Evolutionary conservation across 2,797 vertebrate species (phyloP).

Genomic region (Liasis olivaceus): DNA sequence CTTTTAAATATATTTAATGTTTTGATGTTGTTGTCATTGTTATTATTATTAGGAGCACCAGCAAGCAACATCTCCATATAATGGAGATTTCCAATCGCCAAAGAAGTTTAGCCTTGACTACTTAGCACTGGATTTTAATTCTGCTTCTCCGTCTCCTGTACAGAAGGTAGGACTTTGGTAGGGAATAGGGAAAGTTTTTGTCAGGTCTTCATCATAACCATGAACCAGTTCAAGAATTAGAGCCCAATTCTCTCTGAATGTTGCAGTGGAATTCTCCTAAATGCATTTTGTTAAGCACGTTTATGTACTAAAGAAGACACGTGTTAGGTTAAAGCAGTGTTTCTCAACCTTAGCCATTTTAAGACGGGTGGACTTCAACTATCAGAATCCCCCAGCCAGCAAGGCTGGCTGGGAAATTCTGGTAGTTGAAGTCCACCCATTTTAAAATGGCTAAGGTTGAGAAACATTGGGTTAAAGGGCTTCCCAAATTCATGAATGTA

Average conservation of each 20-base stretch:
- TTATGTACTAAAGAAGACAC: not conserved
- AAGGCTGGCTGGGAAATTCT: no score
- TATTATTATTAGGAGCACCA: conserved; percentile 74
- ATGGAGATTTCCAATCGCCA: conserved; percentile 76
- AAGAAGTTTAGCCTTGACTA: conserved; percentile 91
- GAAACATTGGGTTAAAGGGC: not conserved
- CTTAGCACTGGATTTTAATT: conserved; percentile 95
- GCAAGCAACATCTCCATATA: conserved; percentile 70
- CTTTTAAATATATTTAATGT: not conserved
- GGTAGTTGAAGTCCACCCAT: no score
- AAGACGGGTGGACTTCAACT: no score
- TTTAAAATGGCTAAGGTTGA: no score
- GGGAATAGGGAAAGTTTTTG: not conserved
- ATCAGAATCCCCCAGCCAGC: no score
- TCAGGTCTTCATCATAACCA: no score
- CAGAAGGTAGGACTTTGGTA: conserved; percentile 82
- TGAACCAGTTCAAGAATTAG: not conserved
- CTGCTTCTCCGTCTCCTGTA: conserved; percentile 87
- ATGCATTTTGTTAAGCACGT: not conserved
- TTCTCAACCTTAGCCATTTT: no score
- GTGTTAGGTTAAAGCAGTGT: not conserved
- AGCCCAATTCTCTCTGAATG: not conserved
- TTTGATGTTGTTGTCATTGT: not conserved
- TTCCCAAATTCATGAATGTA: not conserved
- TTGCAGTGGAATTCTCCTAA: not conserved